Percentiles rank a stretch among this genome's conserved stretches.
These are phyloP conservation scores for Micoletzkya japonica DNA, from an alignment of 2,888 invertebrate genomes.

Conservation along the genomic window DNA sequence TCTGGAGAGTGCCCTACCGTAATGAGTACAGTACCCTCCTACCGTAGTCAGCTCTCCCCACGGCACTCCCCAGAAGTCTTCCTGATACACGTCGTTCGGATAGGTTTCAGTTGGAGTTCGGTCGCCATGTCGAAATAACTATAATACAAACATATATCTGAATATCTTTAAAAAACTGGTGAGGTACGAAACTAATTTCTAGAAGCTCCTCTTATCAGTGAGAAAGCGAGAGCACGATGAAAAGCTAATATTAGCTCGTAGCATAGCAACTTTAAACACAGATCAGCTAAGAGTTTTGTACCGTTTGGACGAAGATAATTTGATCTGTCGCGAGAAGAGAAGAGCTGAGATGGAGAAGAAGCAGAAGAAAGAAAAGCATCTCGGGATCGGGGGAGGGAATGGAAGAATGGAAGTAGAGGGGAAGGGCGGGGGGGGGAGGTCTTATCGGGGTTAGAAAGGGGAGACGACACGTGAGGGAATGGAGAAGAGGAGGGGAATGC, in stretches of 20 bases:
- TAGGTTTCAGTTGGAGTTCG: conserved; percentile 45
- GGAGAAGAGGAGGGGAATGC: too few species aligned
- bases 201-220: not conserved
- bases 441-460: not conserved
- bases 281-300: not conserved
- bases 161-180: not conserved
- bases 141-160: conserved; percentile 5
- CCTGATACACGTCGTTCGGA: conserved; percentile 37
- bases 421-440: not conserved
- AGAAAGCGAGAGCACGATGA: too few species aligned
- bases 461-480: too few species aligned
- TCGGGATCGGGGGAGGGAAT: not conserved
- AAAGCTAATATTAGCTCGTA: too few species aligned
- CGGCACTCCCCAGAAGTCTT: conserved; percentile 34
- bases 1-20: too few species aligned
- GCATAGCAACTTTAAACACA: not conserved
- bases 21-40: not conserved
- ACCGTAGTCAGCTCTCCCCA: conserved; percentile 47
- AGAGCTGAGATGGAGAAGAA: not conserved
- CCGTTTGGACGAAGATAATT: conserved; percentile 10
- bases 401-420: conserved; percentile 1
- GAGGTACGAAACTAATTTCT: not conserved
- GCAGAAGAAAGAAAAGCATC: not conserved
- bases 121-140: conserved; percentile 55
- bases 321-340: conserved; percentile 1